These are phyloP conservation scores for Poeciliopsis retropinna DNA, from an alignment of 2,113 vertebrate genomes.

Conservation along the genomic window DNA sequence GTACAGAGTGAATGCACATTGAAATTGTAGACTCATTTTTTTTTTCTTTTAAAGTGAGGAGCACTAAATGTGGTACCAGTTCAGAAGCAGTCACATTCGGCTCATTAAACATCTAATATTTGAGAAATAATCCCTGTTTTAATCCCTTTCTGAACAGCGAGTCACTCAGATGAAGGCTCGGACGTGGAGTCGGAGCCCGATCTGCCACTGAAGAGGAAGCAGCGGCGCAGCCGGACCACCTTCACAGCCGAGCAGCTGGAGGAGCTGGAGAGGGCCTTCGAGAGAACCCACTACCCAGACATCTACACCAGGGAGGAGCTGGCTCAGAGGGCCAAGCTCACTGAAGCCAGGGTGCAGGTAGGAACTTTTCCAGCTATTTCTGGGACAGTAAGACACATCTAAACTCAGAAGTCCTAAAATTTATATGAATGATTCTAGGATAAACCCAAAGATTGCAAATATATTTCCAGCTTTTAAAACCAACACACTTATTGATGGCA, in stretches of 20 bases:
- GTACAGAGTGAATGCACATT: neutral
- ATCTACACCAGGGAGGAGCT: conserved; percentile 96
- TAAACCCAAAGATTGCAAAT: too few relatives aligned
- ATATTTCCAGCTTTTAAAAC: too few relatives aligned
- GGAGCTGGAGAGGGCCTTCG: conserved; percentile 93
- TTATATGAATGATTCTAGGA: too few relatives aligned
- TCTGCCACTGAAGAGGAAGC: conserved; percentile 92
- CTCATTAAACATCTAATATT: neutral
- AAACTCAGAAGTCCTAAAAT: too few relatives aligned
- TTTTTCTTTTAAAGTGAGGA: too few relatives aligned
- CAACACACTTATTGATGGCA: neutral
- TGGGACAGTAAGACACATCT: too few relatives aligned
- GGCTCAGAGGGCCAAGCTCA: conserved; percentile 93
- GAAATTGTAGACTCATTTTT: neutral
- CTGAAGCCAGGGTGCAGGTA: conserved; percentile 95
- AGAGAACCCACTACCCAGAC: conserved; percentile 95
- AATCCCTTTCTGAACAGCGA: conserved; percentile 76
- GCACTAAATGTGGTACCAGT: too few relatives aligned
- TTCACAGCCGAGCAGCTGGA: conserved; percentile 95
- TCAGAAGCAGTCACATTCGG: neutral
- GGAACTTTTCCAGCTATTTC: too few relatives aligned
- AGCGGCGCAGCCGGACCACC: conserved; percentile 92
- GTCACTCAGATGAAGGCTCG: conserved; percentile 93
- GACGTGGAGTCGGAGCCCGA: conserved; percentile 96
- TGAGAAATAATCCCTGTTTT: neutral